Conservation (phyloP, 2,888 invertebrate genomes). For the Auanema sp. region DNA sequence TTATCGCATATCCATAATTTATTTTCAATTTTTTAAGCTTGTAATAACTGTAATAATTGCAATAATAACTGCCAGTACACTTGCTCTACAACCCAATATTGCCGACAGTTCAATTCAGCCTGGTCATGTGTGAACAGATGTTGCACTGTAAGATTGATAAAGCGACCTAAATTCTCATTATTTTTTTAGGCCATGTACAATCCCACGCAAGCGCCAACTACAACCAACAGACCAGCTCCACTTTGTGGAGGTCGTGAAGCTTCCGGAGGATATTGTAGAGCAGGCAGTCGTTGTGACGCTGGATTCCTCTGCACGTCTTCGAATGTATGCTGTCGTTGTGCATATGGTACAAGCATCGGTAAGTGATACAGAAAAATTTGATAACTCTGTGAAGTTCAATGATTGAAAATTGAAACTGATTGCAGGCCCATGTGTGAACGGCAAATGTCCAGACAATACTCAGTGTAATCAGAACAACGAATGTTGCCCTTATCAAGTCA, state of each 20-base stretch:
- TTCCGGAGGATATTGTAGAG: slow-evolving; percentile 39
- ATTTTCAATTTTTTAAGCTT: slow-evolving; percentile 21
- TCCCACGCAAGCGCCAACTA: slow-evolving; percentile 22
- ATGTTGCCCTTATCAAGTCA: slow-evolving; percentile 38
- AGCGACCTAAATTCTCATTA: slow-evolving; percentile 6
- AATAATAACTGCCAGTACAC: slow-evolving; percentile 21
- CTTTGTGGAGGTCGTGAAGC: slow-evolving; percentile 42
- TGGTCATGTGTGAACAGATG: slow-evolving; percentile 38
- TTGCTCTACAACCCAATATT: slow-evolving; percentile 33
- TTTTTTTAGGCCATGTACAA: slow-evolving; percentile 5
- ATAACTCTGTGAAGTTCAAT: not conserved
- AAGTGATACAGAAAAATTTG: not conserved
- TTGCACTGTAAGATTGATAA: slow-evolving; percentile 21
- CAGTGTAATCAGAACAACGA: slow-evolving; percentile 39
- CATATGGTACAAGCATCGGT: slow-evolving; percentile 40
- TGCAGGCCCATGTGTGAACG: slow-evolving; percentile 38
- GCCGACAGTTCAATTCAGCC: slow-evolving; percentile 30
- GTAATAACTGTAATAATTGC: slow-evolving; percentile 34
- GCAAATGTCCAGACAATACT: slow-evolving; percentile 36
- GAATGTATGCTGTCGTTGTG: slow-evolving; percentile 39
- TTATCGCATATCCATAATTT: not conserved
- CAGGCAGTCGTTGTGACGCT: slow-evolving; percentile 28
- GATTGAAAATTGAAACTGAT: not conserved
- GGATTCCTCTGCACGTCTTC: slow-evolving; percentile 39
- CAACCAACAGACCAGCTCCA: slow-evolving; percentile 23